Evolutionary conservation across 1,140 invertebrate species (phyloP), one percentile per base, ranked within the genome.

Genomic region (Protaetia brevitarsis): DNA sequence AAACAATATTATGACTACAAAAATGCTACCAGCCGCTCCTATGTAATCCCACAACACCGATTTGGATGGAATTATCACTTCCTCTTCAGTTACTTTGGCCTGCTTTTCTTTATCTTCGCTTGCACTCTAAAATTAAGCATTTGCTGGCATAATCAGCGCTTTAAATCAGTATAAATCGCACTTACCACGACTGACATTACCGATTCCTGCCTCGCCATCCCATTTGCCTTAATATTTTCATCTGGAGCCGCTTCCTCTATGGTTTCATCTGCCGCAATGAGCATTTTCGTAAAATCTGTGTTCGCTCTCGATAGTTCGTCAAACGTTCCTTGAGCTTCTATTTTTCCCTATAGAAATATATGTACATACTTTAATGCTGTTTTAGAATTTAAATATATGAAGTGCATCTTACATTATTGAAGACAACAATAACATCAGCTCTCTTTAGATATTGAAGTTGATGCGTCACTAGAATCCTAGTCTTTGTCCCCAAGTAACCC

Each of bases 401-500:
- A 19, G 51, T 37, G 2, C 6, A 64, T 62, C 78, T 80, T 78
- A 89, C 89, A 72, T 88, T 85, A 73, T 94, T 87, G 10, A 95
- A 72, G 11, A 94, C 85, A 3, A 95, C 79, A 68, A 97, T 93
- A 63, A 85, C 81, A 73, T 92, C 86, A 0, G 88, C 89, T 45
- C 84, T 81, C 71, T 87, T 85, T 0, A 96, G 77, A 73, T 89
- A 93, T 71, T 93, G 91, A 19, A 93, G 78, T 74, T 92, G 90
- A 80, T 93, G 91, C 2, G 91, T 93, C n/a, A 93, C 89, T 6
- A 93, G 81, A 56, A 93, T 85, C 26, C 87, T 78, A 0, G 86
- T 86, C 66, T 78, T 82, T 1, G 72, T 79, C 2, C 62, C 69
- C 65, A 77, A 73, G 64, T 71, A 84, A 76, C 63, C 77, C 69